Evolutionary conservation across 2,113 vertebrate genomes (phyloP), one percentile per base, ranked within the genome.

Genomic region (Nibea coibor): DNA sequence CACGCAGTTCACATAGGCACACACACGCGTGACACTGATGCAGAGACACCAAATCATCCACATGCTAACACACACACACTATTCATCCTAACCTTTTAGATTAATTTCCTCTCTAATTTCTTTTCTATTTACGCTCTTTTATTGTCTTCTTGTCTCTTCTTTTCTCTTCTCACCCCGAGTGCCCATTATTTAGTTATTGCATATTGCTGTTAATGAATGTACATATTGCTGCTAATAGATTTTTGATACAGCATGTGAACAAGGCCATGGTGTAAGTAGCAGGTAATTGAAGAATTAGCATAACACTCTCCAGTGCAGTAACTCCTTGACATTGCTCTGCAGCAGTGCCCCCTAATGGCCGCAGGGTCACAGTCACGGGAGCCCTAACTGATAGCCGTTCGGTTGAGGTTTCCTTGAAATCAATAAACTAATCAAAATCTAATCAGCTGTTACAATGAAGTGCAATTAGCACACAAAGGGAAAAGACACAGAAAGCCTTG

Each of bases 221-320:
- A 86, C 65, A 77, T 76, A 65, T 69, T 72, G 67, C 54, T 22
- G 45, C 67, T 87, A 85, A 90, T 88, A 82, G 83, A 78, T 85
- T 85, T 89, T 70, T 85, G 81, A 90, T 83, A 75, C 78, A 81
- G 66, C 65, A 1, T 64, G 65, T 75, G 71, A 89, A 80, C 82
- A 76, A 84, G 88, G 82, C 77, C 83, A 67, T 66, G 63, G 81
- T 51, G 69, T 82, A 79, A 86, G 82, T 48, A 73, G 82, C 68
- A 87, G 80, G 67, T 92, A 90, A 90, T 87, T 89, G 84, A 68
- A 74, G 84, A 89, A 91, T 92, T 90, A 80, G 83, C 75, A 85
- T 75, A 87, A 71, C 54, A 19, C 56, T 80, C 53, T 72, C 19
- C 35, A 35, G 48, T 31, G 4, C 35, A 70, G 70, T 15, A 54